phyloP scores from a whole-genome alignment of 2,797 vertebrate genomes.

The Tapirus indicus region DNA sequence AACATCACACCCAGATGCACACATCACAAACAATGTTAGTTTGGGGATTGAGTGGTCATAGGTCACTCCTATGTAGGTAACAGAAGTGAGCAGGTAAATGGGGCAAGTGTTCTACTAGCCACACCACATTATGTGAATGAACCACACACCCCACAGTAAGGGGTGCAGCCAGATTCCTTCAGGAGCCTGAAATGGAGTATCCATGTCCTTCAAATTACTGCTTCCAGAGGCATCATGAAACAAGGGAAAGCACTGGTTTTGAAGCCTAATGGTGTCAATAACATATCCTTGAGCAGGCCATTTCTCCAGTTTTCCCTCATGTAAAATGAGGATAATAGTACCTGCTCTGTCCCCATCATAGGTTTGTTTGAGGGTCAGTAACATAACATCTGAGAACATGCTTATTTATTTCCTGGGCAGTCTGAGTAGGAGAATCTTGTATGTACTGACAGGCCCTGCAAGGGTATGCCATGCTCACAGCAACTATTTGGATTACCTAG shows the following conservation, averaged over 20 bases:
- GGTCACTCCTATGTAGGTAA: not conserved
- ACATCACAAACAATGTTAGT: constrained; percentile 59
- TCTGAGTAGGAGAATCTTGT: not conserved
- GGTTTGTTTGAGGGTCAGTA: not conserved
- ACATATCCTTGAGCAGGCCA: not conserved
- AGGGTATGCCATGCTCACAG: not conserved
- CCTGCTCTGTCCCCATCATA: not conserved
- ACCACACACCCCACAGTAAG: not conserved
- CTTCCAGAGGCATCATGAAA: not conserved
- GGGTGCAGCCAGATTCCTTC: not conserved
- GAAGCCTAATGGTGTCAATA: not conserved
- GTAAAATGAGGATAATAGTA: not conserved
- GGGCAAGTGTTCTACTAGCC: not conserved
- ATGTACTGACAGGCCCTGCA: not conserved
- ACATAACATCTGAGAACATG: not conserved
- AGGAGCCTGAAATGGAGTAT: not conserved
- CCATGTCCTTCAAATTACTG: not conserved
- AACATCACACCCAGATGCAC: constrained; percentile 60
- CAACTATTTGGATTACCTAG: not conserved
- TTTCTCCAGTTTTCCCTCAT: not conserved
- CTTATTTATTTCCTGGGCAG: not conserved
- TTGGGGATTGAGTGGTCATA: not conserved
- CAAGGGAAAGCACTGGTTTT: not conserved
- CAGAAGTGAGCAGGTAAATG: not conserved
- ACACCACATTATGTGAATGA: not conserved